Evolutionary conservation across 2,113 vertebrate genomes (phyloP), one percentile per base, ranked within the genome.

Genomic region (Protobothrops mucrosquamatus): DNA sequence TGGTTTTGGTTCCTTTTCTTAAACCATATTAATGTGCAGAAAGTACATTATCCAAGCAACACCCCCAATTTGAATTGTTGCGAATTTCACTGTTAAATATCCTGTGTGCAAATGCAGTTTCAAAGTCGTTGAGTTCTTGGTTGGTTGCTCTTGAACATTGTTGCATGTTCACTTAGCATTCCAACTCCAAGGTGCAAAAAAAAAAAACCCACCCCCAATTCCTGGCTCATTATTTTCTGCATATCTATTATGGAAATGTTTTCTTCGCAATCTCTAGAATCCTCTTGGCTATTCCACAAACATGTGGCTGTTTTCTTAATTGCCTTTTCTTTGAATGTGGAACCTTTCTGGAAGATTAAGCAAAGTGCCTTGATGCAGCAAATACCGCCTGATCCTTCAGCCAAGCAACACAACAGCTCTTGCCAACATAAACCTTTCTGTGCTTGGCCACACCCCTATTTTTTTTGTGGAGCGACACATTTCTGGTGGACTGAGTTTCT

Each of bases 1-100:
- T 94, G 15, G 18, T 2, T 43, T n/a, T 91, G 64, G 56, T 48
- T 59, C 90, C 51, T 86, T 91, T 57, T 94, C 74, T 69, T 85
- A 43, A 89, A 5, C n/a, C 3, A 6, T 92, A 95, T 94, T 93
- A 95, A 85, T 95, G 95, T 94, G 89, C 20, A 91, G 92, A 57
- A 96, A 97, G 86, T 87, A 39, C 55, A 90, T 95, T 95, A 89
- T 14, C 59, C 39, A 23, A 61, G 34, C 7, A 57, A 11, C 11
- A 52, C 2, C 0, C 0, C 0, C 7, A 46, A 23, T 39, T n/a
- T 54, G 86, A 86, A 56, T 26, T 2, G 54, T 34, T 51, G 54
- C 54, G 94, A n/a, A 85, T 87, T 8, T 1, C 34, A 52, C 15
- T 26, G 93, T 88, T 89, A 23, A 54, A 46, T 90, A 95, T 81